A percentile compares a stretch with the other conserved stretches of the same genome.
These are phyloP conservation scores for Periophthalmus modestus DNA, from an alignment of 2,113 vertebrate species.

Conservation along the genomic window DNA sequence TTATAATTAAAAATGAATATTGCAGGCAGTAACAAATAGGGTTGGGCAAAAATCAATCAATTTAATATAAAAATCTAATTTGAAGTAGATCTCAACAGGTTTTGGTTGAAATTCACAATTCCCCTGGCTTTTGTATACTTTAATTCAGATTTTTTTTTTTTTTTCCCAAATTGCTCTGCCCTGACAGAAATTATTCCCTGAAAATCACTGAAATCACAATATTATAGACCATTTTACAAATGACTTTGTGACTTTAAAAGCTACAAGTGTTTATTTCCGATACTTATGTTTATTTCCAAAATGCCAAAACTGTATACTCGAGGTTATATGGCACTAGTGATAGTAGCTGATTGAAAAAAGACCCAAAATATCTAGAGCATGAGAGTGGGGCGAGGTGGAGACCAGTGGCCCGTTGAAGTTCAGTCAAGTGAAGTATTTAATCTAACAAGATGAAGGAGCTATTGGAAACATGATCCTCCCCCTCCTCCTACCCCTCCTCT, in stretches of 20 bases:
- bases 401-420: slow-evolving; percentile 67
- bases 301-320: background rate
- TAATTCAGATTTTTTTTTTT: background rate
- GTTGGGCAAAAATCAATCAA: background rate
- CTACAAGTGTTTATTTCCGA: too few relatives aligned
- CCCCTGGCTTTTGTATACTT: background rate
- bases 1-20: background rate
- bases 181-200: background rate
- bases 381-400: slow-evolving; percentile 34
- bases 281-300: too few relatives aligned
- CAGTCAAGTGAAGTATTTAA: slow-evolving; percentile 79
- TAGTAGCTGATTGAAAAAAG: slow-evolving; percentile 23
- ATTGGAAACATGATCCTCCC: slow-evolving; percentile 60
- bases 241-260: background rate
- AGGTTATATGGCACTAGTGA: slow-evolving; percentile 32
- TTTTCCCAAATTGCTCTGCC: background rate
- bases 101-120: background rate
- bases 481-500: too few relatives aligned
- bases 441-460: slow-evolving; percentile 81
- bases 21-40: background rate
- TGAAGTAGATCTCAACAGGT: background rate
- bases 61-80: background rate
- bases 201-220: background rate
- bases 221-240: too few relatives aligned
- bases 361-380: slow-evolving; percentile 46